Conservation (phyloP, 1,140 invertebrate species). For the Caenorhabditis brenneri region DNA sequence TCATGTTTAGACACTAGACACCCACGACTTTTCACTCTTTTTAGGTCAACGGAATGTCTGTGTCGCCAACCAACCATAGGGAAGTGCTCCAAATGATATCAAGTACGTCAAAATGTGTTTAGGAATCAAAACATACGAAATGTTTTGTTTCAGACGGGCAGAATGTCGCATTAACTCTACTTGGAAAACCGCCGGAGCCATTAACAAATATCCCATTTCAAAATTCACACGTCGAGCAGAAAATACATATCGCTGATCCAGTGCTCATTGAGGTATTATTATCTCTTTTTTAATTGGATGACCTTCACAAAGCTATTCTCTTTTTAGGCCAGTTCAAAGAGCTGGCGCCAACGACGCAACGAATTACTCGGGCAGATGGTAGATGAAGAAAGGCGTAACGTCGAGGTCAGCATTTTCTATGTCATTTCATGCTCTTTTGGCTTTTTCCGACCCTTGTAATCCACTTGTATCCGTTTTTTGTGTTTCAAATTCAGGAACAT, state of each 20-base stretch:
- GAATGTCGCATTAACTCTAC: conserved; percentile 73
- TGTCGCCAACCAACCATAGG: conserved; percentile 85
- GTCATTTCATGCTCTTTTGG: conserved; percentile 27
- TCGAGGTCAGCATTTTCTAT: conserved; percentile 75
- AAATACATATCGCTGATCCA: conserved; percentile 31
- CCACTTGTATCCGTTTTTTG: neutral
- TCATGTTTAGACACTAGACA: conserved; percentile 21
- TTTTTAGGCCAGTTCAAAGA: neutral
- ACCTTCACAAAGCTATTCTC: no score
- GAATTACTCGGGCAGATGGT: conserved; percentile 75
- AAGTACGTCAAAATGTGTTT: conserved; percentile 76
- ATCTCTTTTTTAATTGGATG: neutral
- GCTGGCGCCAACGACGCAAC: conserved; percentile 42
- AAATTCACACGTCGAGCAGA: conserved; percentile 11
- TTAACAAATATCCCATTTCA: conserved; percentile 56
- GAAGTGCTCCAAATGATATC: conserved; percentile 91
- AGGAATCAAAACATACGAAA: neutral
- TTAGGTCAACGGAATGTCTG: conserved; percentile 84
- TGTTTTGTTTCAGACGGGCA: conserved; percentile 71
- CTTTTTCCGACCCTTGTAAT: neutral
- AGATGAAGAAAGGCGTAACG: conserved; percentile 80
- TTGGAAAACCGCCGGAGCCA: conserved; percentile 71
- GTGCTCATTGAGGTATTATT: conserved; percentile 32
- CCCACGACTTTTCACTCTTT: conserved; percentile 34
- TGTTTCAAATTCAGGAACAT: conserved; percentile 8